These are phyloP conservation scores for Euborellia annulipes DNA, from an alignment of 1,140 invertebrate species.

Conservation along the genomic window DNA sequence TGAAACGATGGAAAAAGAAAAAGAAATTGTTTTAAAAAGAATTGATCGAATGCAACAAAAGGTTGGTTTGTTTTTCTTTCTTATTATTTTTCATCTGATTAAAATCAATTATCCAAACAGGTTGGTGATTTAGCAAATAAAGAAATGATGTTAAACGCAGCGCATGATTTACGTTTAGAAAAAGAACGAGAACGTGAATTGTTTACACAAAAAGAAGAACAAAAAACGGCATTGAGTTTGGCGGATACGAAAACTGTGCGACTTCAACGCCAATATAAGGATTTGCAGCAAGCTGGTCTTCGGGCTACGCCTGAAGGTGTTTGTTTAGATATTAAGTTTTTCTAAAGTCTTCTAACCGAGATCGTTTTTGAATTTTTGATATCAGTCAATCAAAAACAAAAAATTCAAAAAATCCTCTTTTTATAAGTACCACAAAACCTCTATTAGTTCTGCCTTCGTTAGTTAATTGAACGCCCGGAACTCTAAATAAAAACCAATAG, in stretches of 20 bases:
- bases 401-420: too few species aligned
- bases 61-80: conserved; percentile 20
- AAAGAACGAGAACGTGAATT: conserved; percentile 56
- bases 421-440: too few species aligned
- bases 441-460: too few species aligned
- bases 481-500: too few species aligned
- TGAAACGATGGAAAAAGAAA: conserved; percentile 71
- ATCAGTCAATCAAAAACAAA: too few species aligned
- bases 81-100: conserved; percentile 1
- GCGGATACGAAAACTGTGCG: conserved; percentile 35
- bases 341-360: too few species aligned
- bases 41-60: conserved; percentile 54
- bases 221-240: conserved; percentile 33
- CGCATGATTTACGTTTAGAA: conserved; percentile 49
- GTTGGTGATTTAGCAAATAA: conserved; percentile 34
- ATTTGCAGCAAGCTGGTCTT: conserved; percentile 32
- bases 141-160: conserved; percentile 42
- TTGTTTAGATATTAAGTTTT: too few species aligned
- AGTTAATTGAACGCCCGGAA: too few species aligned
- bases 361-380: too few species aligned
- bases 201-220: conserved; percentile 39
- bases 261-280: conserved; percentile 38
- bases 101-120: conserved; percentile 20
- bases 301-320: conserved; percentile 38
- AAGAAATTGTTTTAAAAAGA: conserved; percentile 52